Evolutionary conservation across 2,113 vertebrate species (phyloP).

Genomic region (Heterocephalus glaber): DNA sequence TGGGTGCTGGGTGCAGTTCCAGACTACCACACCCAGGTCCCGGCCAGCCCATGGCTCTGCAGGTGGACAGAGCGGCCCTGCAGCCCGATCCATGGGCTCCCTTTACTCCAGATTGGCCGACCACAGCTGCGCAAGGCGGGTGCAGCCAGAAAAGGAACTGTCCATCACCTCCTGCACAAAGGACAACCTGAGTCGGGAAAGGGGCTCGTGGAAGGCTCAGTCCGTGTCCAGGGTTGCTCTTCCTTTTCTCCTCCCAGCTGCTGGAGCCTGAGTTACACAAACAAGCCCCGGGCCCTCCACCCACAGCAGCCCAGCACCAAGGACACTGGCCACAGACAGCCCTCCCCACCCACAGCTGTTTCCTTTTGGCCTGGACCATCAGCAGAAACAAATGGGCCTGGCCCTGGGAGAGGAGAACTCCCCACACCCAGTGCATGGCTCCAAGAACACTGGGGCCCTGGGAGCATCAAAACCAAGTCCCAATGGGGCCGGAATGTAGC

Average conservation of each 20-base stretch:
- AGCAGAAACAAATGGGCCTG: not conserved
- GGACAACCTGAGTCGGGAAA: not conserved
- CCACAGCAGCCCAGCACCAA: not conserved
- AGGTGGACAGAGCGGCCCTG: no score
- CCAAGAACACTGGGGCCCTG: not conserved
- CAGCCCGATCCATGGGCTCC: no score
- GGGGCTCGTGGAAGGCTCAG: no score
- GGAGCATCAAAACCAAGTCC: not conserved
- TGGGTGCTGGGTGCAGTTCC: no score
- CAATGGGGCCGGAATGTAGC: no score
- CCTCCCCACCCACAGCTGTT: constrained; percentile 57
- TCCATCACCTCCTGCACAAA: not conserved
- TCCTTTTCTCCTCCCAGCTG: not conserved
- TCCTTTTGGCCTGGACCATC: constrained; percentile 45
- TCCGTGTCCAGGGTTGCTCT: not conserved
- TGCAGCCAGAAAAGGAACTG: no score
- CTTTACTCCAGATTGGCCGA: no score
- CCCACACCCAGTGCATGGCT: not conserved
- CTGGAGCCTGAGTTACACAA: constrained; percentile 28
- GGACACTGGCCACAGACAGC: not conserved
- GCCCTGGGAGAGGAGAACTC: not conserved
- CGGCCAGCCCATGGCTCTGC: no score
- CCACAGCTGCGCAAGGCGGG: no score
- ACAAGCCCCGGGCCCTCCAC: constrained; percentile 33
- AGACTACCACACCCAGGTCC: no score